Evolutionary conservation across 2,113 vertebrate species (phyloP), one percentile per base, ranked within the genome.

Genomic region (Seriola rivoliana): DNA sequence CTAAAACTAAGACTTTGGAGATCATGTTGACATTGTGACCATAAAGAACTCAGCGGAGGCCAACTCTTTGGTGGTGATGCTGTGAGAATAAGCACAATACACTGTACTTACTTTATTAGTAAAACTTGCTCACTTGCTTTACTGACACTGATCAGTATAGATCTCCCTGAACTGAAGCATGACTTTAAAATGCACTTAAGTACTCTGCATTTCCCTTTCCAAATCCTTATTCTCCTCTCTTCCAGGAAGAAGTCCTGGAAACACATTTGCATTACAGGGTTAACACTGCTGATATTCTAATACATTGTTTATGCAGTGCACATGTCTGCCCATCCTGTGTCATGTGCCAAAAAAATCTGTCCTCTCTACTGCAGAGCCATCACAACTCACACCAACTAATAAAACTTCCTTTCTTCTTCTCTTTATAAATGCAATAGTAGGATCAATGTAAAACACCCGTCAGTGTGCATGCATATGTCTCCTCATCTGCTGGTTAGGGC

Each of bases 361-460:
- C 70, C 64, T 16, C 71, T 85, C 46, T 64, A 52, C 70, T 44
- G 63, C 60, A 59, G 64, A 25, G 58, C 54, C 68, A 83, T 90
- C 72, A 77, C 17, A 81, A 17, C 75, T 55, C 63, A 76, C 69
- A 32, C 32, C 57, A 70, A 58, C 73, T 62, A 70, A 73, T 84
- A 72, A 72, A 48, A 79, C 29, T 21, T 42, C 82, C 79, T 65
- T 72, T 63, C 29, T 48, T 70, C 17, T 75, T 64, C 66, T 34
- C 54, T 81, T 75, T 72, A 78, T 87, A 85, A 70, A 84, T 88
- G 76, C 14, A 69, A 62, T 34, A 38, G 34, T 13, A 50, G 44
- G 65, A 85, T 90, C 84, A 78, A 79, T 88, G 79, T 71, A 32
- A 65, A 65, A 36, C 29, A 44, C 19, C 48, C 66, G 70, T 58